Evolutionary conservation across 2,797 vertebrate genomes (phyloP), one percentile per base, ranked within the genome.

Genomic region (Apodemus agrarius): DNA sequence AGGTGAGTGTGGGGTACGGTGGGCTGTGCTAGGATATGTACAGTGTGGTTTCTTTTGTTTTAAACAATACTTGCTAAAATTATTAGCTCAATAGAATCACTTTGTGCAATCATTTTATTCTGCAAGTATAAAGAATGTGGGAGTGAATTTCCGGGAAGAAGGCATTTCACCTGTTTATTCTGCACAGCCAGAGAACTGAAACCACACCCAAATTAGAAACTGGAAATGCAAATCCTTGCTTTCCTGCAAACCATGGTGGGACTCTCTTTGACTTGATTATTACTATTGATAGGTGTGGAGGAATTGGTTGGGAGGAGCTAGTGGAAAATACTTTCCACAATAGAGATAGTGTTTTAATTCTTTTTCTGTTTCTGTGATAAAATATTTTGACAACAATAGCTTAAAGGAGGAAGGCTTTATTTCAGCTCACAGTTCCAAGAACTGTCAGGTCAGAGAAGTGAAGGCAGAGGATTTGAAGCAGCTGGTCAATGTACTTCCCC

Each of bases 91-190:
- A 34, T 4, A 86, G 72, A 82, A 24, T 93, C 67, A 92, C 29
- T 91, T 87, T 52, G 24, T 91, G 16, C 86, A 93, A 17, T n/a
- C 65, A 75, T 13, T 72, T 72, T 37, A 37, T 72, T 72, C n/a
- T 37, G 8, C n/a, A 10, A 16, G 31, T 76, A 93, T 26, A 61
- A 87, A 91, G 40, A 94, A 72, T 11, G 67, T 90, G 31, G n/a
- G 67, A 84, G 21, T 84, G 19, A 83, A 94, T 81, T 82, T 89
- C 81, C 11, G 49, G 65, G 89, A 76, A 63, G n/a, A 69, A 82
- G 13, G 1, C 14, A 92, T 94, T 94, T 97, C 43, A 82, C 76
- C 86, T 85, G 78, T 24, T 91, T 65, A 81, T 87, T 95, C 24
- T 54, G 52, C 10, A 81, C 19, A 89, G 61, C 10, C 8, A 90